A percentile compares a stretch with the other conserved stretches of the same genome.
phyloP scores from a whole-genome alignment of 2,797 vertebrate genomes.

The Intellagama lesueurii region DNA sequence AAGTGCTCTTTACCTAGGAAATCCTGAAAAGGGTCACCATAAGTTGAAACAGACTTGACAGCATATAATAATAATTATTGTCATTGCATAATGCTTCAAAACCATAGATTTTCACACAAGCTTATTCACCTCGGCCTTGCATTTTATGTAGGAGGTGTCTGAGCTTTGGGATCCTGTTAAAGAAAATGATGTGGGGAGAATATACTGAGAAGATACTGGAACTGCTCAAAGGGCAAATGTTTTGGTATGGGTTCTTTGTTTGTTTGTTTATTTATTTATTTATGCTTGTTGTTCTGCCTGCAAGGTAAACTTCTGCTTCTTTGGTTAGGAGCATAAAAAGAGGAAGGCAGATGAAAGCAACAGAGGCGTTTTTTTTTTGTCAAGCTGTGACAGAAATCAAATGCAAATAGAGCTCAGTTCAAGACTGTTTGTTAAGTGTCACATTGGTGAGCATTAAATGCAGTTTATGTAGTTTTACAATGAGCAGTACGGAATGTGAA shows the following conservation, averaged over 20 bases:
- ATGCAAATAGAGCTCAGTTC: constrained; percentile 78
- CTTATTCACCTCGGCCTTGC: background rate
- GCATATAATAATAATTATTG: too few relatives aligned
- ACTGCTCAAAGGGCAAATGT: constrained; percentile 50
- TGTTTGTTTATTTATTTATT: background rate
- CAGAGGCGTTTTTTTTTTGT: constrained; percentile 65
- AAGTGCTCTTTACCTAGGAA: too few relatives aligned
- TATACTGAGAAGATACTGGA: constrained; percentile 44
- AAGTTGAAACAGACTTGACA: too few relatives aligned
- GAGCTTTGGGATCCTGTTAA: constrained; percentile 44
- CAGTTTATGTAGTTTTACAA: constrained; percentile 75
- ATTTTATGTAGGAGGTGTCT: constrained; percentile 38
- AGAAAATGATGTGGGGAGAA: constrained; percentile 28
- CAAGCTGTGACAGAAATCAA: constrained; percentile 78
- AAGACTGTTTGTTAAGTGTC: constrained; percentile 79
- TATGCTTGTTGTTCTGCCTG: constrained; percentile 63
- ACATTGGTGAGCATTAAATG: constrained; percentile 75
- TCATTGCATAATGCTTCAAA: background rate
- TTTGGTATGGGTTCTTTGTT: background rate
- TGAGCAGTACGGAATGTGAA: constrained; percentile 72
- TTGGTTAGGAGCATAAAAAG: constrained; percentile 71
- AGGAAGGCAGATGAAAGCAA: constrained; percentile 74
- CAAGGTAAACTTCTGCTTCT: constrained; percentile 62
- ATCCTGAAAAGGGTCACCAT: too few relatives aligned
- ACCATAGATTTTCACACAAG: background rate